Evolutionary conservation across 1,140 invertebrate genomes (phyloP), one percentile per base, ranked within the genome.

Genomic region (Choristoneura fumiferana): DNA sequence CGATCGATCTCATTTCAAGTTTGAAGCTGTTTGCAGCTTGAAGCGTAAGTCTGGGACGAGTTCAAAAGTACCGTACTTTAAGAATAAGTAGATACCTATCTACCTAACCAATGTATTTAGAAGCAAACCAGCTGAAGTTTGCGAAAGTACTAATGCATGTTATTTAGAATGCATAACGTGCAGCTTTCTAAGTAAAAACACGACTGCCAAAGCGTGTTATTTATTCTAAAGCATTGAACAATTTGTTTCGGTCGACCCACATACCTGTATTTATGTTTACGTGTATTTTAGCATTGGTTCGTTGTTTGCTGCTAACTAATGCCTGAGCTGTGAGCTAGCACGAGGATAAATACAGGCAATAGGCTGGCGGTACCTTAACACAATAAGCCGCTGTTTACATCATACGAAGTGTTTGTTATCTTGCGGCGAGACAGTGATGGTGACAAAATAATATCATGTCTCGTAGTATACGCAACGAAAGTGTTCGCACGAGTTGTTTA

Each of bases 141-240:
- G 17, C 22, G 43, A 6, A 49, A 12, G 10, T 10, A 49, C 17
- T 29, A 18, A 45, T 8, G 35, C 35, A 9, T 22, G 18, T 22
- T 18, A 49, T 49, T 49, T 49, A 12, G 43, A 49, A 49, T 18
- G 12, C 43, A 29, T 22, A 49, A 10, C 43, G 8, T 33, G 43
- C 43, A n/a, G 43, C 43, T n/a, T 49, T 15, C 43, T 49, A 12
- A 17, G 43, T 49, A 49, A 49, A 49, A 49, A 17, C 43, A 49
- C 22, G 2, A 6, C 43, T 22, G 18, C 8, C 39, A 14, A 43
- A 43, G 17, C 22, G 22, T 17, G 22, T 18, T 17, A 22, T 22
- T 49, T 49, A 22, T 12, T 49, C 43, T 49, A n/a, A 13, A 18
- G 22, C 43, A 49, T 29, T 17, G 5, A 5, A 18, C 43, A 14